A percentile compares a stretch with the other conserved stretches of the same genome.
Evolutionary conservation across 2,888 invertebrate species (phyloP).

Genomic region (Volucella bombylans): DNA sequence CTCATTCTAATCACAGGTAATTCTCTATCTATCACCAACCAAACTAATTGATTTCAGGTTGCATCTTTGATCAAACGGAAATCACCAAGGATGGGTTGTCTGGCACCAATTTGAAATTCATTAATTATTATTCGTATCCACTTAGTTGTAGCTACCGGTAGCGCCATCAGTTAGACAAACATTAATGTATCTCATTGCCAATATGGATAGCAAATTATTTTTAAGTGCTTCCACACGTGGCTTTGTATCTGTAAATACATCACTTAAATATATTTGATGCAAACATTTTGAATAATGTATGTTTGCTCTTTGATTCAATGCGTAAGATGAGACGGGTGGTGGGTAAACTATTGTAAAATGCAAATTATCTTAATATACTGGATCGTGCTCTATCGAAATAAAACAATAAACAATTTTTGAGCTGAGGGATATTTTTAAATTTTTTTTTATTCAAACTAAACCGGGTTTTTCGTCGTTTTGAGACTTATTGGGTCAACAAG

Average conservation of each 20-base stretch:
- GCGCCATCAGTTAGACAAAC: background rate
- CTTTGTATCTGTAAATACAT: conserved; percentile 59
- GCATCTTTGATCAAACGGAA: conserved; percentile 40
- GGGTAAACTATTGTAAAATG: conserved; percentile 4
- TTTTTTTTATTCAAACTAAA: no score
- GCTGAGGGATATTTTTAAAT: no score
- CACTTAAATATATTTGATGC: conserved; percentile 54
- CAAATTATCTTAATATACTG: no score
- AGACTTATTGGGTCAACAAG: no score
- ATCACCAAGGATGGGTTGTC: conserved; percentile 33
- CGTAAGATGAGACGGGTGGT: background rate
- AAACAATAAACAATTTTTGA: no score
- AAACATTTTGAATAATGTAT: conserved; percentile 57
- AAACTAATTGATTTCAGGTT: conserved; percentile 53
- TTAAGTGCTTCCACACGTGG: conserved; percentile 56
- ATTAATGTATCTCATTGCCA: conserved; percentile 26
- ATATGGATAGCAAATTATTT: conserved; percentile 41
- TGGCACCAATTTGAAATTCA: conserved; percentile 59
- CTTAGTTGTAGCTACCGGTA: conserved; percentile 14
- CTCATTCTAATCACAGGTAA: conserved; percentile 28
- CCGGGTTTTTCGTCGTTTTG: no score
- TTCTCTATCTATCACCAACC: background rate
- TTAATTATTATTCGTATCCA: conserved; percentile 59
- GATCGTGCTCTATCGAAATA: no score
- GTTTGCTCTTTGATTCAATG: conserved; percentile 3